phyloP scores from a whole-genome alignment of 2,797 vertebrate species.

The Nannoperca obscura region DNA sequence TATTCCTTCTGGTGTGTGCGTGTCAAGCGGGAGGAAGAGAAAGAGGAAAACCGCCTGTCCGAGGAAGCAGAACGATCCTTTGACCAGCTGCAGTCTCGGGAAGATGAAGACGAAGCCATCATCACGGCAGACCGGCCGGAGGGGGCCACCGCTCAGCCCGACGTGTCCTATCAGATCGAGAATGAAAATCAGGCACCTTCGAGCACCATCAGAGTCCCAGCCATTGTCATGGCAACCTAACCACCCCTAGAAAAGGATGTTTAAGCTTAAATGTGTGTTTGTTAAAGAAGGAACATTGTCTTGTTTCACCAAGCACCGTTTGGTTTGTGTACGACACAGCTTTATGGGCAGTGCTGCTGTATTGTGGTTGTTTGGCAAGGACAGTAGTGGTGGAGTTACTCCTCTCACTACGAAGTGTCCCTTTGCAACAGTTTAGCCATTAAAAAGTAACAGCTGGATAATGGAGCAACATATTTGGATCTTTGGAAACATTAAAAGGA shows the following conservation, averaged over 20 bases:
- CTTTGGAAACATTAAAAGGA: slow-evolving; percentile 3
- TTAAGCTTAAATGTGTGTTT: slow-evolving; percentile 28
- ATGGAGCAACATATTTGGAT: not conserved
- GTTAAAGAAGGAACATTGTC: slow-evolving; percentile 54
- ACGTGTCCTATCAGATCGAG: slow-evolving; percentile 89
- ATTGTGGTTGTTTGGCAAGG: slow-evolving; percentile 38
- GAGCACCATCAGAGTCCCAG: slow-evolving; percentile 84
- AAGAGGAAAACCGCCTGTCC: slow-evolving; percentile 91
- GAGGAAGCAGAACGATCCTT: slow-evolving; percentile 91
- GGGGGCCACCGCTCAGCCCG: slow-evolving; percentile 77
- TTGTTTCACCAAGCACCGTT: slow-evolving; percentile 67
- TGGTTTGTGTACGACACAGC: slow-evolving; percentile 66
- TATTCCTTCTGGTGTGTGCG: not conserved
- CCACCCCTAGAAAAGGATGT: not conserved
- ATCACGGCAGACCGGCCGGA: slow-evolving; percentile 81
- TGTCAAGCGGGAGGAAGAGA: slow-evolving; percentile 91
- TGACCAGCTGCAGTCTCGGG: slow-evolving; percentile 82
- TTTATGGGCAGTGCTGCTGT: slow-evolving; percentile 52
- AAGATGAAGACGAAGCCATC: slow-evolving; percentile 68
- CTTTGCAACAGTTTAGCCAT: slow-evolving; percentile 41
- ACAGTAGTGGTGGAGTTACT: slow-evolving; percentile 10
- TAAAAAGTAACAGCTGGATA: slow-evolving; percentile 37
- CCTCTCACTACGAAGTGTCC: slow-evolving; percentile 32
- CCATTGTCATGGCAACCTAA: slow-evolving; percentile 88
- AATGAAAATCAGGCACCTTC: slow-evolving; percentile 70